A percentile compares a stretch with the other conserved stretches of the same genome.
These are phyloP conservation scores for Athene noctua DNA, from an alignment of 2,113 vertebrate genomes.

Conservation along the genomic window DNA sequence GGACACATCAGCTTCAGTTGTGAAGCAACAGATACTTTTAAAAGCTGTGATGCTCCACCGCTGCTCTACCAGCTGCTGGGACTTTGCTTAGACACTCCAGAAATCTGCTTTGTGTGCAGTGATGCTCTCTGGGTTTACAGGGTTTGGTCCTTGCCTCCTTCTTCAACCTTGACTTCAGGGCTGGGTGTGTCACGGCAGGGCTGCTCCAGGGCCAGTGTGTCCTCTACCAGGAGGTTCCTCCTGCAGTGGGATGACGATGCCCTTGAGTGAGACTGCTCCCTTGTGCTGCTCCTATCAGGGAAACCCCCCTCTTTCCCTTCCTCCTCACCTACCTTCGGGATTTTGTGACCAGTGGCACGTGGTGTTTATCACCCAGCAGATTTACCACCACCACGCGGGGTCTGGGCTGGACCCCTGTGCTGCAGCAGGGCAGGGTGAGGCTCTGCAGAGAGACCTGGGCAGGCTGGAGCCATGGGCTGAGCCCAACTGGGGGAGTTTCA, in stretches of 20 bases:
- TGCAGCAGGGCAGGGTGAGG: not conserved
- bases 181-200: not conserved
- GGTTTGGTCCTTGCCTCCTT: not conserved
- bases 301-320: not conserved
- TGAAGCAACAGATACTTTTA: not conserved
- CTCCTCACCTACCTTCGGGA: not conserved
- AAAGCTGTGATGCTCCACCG: not conserved
- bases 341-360: not conserved
- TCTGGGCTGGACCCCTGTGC: fast-evolving
- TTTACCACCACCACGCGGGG: fast-evolving
- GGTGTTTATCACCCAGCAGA: not conserved
- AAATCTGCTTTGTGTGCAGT: not conserved
- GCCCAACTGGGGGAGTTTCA: too few species aligned
- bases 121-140: not conserved
- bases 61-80: not conserved
- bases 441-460: too few species aligned
- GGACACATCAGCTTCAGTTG: not conserved
- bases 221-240: not conserved
- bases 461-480: too few species aligned
- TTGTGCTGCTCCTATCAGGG: not conserved
- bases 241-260: not conserved
- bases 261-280: not conserved
- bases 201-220: fast-evolving
- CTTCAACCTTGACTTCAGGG: not conserved
- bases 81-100: not conserved